Evolutionary conservation across 2,113 vertebrate genomes (phyloP).

Genomic region (Oenanthe oenanthe): DNA sequence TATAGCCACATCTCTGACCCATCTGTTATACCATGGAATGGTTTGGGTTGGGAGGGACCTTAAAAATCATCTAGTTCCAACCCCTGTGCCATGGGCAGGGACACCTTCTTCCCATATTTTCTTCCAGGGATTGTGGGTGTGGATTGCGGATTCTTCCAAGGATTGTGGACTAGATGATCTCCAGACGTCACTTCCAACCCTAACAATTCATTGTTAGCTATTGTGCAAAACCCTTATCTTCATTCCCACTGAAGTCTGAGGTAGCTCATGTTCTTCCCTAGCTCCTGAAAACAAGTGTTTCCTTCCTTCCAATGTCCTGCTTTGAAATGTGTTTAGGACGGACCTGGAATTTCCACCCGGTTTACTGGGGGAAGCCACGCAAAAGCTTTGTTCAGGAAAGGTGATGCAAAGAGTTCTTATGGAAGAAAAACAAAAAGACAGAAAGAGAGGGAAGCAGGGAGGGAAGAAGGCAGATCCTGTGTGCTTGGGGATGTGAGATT

Average conservation of each 20-base stretch:
- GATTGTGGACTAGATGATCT: neutral
- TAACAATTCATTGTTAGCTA: neutral
- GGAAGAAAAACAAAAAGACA: neutral
- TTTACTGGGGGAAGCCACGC: neutral
- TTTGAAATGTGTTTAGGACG: neutral
- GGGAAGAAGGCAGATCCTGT: neutral
- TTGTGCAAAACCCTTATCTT: neutral
- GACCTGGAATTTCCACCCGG: neutral
- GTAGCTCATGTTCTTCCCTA: neutral
- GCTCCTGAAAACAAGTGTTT: neutral
- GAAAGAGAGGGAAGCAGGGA: neutral
- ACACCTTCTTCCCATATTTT: neutral
- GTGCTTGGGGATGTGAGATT: neutral
- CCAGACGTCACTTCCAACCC: neutral
- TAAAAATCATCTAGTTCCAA: neutral
- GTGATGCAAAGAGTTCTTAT: neutral
- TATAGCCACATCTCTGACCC: neutral
- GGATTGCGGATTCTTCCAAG: neutral
- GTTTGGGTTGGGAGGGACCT: neutral
- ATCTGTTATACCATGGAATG: neutral
- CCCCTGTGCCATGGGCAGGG: neutral
- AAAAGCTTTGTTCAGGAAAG: neutral
- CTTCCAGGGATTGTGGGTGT: neutral
- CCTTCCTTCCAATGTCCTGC: neutral
- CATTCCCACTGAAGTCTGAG: neutral